Percentiles rank a stretch among this genome's conserved stretches.
Evolutionary conservation across 2,888 invertebrate species (phyloP).

Genomic region (Sarcophaga rosellei): DNA sequence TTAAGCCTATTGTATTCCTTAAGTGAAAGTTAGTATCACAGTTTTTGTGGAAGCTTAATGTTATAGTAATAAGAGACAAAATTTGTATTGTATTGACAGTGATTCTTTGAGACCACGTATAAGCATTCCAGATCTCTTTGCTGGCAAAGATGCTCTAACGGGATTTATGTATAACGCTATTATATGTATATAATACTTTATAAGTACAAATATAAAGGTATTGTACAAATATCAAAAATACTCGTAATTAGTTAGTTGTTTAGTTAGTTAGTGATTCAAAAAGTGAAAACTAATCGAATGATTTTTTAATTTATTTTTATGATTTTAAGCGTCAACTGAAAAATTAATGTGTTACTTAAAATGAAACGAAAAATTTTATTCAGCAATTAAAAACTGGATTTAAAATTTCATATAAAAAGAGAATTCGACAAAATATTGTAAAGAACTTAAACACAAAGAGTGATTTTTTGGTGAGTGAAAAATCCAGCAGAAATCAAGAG

Average conservation of each 20-base stretch:
- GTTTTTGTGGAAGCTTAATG: too few relatives aligned
- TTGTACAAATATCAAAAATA: background rate
- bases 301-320: conserved; percentile 54
- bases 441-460: background rate
- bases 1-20: too few relatives aligned
- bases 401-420: background rate
- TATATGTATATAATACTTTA: too few relatives aligned
- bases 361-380: background rate
- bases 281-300: background rate
- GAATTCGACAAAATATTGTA: background rate
- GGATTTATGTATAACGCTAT: background rate
- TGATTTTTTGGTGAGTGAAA: background rate
- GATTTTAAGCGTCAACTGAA: conserved; percentile 30
- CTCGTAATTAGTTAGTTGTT: background rate
- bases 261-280: background rate
- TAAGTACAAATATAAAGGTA: background rate
- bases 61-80: background rate
- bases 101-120: background rate
- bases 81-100: background rate
- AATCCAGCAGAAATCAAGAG: background rate
- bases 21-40: too few relatives aligned
- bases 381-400: conserved; percentile 38
- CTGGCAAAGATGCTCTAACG: background rate
- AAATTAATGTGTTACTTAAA: conserved; percentile 31
- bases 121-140: background rate